Percentiles rank a stretch among this genome's conserved stretches.
Conservation (phyloP, 2,113 vertebrate genomes). For the human region DNA sequence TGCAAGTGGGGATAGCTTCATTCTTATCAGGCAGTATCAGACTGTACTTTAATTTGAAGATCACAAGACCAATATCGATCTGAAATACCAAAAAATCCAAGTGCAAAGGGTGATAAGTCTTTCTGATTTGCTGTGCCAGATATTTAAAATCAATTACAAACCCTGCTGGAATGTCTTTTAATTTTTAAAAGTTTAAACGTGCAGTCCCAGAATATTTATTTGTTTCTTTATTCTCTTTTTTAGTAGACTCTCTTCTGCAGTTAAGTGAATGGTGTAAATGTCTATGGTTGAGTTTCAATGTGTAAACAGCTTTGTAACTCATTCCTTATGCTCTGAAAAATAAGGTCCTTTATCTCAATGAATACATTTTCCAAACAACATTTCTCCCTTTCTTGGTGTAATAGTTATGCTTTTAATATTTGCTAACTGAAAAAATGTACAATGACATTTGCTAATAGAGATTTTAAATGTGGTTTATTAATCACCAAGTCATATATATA, state of each 20-base stretch:
- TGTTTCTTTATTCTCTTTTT: background rate
- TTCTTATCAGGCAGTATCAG: conserved; percentile 39
- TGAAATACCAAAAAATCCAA: conserved; percentile 41
- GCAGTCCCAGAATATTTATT: conserved; percentile 23
- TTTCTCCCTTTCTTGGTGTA: background rate
- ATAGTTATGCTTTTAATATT: background rate
- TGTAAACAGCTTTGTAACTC: background rate
- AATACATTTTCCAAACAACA: background rate
- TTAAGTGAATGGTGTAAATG: background rate
- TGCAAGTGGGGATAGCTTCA: background rate
- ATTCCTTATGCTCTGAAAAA: background rate
- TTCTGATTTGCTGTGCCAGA: conserved; percentile 17
- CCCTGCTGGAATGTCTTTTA: background rate
- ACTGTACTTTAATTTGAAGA: background rate
- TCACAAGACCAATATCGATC: background rate
- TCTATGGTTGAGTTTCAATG: background rate
- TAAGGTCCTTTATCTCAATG: background rate
- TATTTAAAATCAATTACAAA: conserved; percentile 57
- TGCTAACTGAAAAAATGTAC: background rate
- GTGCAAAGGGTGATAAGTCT: conserved; percentile 35
- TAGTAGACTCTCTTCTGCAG: background rate
- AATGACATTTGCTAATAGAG: background rate
- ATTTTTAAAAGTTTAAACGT: conserved; percentile 53
- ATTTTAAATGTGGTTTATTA: background rate
- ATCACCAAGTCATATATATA: background rate